Evolutionary conservation across 2,888 invertebrate genomes (phyloP), one percentile per base, ranked within the genome.

Genomic region (Mimachlamys varia): DNA sequence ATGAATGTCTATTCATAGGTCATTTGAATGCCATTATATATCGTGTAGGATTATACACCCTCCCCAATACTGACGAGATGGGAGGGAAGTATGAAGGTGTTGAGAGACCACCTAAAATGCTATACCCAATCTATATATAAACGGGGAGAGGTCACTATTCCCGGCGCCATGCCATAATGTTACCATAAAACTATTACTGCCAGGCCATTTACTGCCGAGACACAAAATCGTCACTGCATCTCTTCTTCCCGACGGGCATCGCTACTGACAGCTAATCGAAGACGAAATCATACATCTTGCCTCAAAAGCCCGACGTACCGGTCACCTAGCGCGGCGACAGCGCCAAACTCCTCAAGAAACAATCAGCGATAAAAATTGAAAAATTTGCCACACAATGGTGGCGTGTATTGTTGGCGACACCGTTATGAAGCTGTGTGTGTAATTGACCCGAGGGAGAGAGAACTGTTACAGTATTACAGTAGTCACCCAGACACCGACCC

Each of bases 211-310:
- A 76, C 33, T 33, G 76, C 76, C 76, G 76, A 76, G 76, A 76
- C 33, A 33, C 12, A 27, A 76, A 76, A 76, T 76, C 76, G 76
- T 76, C 76, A 76, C 76, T 76, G 76, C 76, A 76, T 76, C 76
- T 76, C 76, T 76, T 33, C 10, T 76, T 76, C 76, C 76, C 76
- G 33, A 76, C 76, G 33, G 76, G 33, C 76, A 76, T 76, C 76
- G 76, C 76, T 76, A 33, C 76, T 76, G 76, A 76, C 76, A 76
- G 76, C 76, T 76, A 76, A 76, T 76, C 76, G 76, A 76, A 76
- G 76, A 76, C 76, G 76, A 76, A 76, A 76, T 76, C 76, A 76
- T 76, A 76, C 76, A 76, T 76, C 76, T 76, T 76, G 76, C 76
- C 76, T 1, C 33, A 27, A 76, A 76, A 76, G 76, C 76, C 76